These are phyloP conservation scores for Macrotrachela quadricornifera DNA, from an alignment of 1,140 invertebrate species.

Conservation along the genomic window DNA sequence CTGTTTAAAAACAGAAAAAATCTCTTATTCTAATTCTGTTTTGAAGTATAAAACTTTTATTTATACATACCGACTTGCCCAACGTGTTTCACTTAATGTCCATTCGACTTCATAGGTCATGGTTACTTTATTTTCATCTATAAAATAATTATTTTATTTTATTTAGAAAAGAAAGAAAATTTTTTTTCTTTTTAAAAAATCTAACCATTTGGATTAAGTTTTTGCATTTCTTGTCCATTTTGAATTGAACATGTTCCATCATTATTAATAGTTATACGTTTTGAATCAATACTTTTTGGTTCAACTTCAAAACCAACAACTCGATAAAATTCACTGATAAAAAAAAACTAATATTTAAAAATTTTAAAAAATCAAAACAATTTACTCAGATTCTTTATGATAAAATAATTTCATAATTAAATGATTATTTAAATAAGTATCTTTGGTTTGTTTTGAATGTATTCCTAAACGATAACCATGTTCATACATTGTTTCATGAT, in stretches of 20 bases:
- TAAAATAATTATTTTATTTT: too few species aligned
- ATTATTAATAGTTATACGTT: slow-evolving; percentile 6
- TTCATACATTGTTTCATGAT: slow-evolving; percentile 60
- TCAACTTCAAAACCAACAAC: slow-evolving; percentile 91
- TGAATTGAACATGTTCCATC: not conserved
- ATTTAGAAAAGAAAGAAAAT: too few species aligned
- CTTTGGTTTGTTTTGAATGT: slow-evolving; percentile 22
- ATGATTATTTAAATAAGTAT: slow-evolving; percentile 60
- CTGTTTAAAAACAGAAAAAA: too few species aligned
- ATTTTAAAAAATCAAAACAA: too few species aligned
- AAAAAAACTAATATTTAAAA: too few species aligned
- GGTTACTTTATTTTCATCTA: slow-evolving; percentile 34
- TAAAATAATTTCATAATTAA: slow-evolving; percentile 69
- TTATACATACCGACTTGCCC: slow-evolving; percentile 50
- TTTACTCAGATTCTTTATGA: slow-evolving; percentile 40
- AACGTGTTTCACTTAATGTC: slow-evolving; percentile 64
- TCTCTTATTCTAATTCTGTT: too few species aligned
- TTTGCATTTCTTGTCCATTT: not conserved
- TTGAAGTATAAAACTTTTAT: too few species aligned
- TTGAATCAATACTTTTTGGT: slow-evolving; percentile 37
- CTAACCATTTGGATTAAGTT: too few species aligned
- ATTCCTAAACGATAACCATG: slow-evolving; percentile 60
- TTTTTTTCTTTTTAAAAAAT: too few species aligned
- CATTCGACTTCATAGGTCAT: slow-evolving; percentile 85
- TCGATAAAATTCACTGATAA: slow-evolving; percentile 45